phyloP scores from a whole-genome alignment of 2,113 vertebrate genomes.

The Chaetodon auriga region DNA sequence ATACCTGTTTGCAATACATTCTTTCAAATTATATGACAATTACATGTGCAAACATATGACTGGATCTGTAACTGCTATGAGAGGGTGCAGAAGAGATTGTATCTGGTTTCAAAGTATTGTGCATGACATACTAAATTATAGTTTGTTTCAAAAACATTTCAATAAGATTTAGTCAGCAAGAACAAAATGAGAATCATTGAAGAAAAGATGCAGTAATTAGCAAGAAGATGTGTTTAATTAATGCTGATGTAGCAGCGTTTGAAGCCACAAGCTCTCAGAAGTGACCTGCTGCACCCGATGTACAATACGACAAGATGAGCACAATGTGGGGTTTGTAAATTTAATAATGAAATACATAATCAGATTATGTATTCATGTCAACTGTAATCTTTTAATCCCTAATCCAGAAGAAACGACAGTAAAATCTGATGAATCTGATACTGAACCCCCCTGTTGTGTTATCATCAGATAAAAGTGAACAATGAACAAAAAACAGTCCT shows the following conservation, averaged over 20 bases:
- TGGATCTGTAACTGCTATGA: neutral
- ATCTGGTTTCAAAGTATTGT: neutral
- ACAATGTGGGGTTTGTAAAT: constrained; percentile 37
- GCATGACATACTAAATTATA: too few relatives aligned
- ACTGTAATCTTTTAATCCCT: constrained; percentile 74
- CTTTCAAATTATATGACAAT: too few relatives aligned
- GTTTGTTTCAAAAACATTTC: too few relatives aligned
- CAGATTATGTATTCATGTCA: constrained; percentile 63
- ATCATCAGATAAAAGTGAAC: constrained; percentile 57
- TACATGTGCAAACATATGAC: neutral
- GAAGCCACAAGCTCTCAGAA: neutral
- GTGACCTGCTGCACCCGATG: neutral
- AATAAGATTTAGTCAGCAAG: neutral
- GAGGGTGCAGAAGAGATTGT: neutral
- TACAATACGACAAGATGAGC: constrained; percentile 22
- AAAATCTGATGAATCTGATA: constrained; percentile 59
- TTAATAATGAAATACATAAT: constrained; percentile 60
- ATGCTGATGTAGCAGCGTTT: neutral
- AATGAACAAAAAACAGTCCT: constrained; percentile 9
- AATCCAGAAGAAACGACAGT: constrained; percentile 58
- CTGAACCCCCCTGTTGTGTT: constrained; percentile 44
- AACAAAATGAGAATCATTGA: neutral
- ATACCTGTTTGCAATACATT: neutral
- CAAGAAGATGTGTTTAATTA: neutral
- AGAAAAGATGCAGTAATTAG: neutral